Percentiles rank a stretch among this genome's conserved stretches.
phyloP scores from a whole-genome alignment of 2,113 vertebrate species.

The Echinops telfairi region DNA sequence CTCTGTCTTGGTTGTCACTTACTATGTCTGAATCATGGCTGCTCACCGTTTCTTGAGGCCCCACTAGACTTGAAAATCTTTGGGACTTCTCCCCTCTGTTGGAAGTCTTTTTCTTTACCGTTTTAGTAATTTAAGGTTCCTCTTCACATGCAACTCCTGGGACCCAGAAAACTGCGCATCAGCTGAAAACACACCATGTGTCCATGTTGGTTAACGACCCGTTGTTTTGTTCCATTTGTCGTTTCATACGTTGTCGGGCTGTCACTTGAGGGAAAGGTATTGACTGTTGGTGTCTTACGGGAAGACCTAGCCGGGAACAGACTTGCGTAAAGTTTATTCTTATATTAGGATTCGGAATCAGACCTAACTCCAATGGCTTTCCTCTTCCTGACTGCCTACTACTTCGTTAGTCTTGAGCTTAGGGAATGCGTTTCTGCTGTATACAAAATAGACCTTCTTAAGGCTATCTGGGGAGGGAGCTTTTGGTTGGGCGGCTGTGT shows the following conservation, averaged over 20 bases:
- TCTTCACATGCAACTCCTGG: conserved; percentile 14
- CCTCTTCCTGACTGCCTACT: not conserved
- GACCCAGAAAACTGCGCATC: not conserved
- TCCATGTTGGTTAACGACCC: not conserved
- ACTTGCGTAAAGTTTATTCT: not conserved
- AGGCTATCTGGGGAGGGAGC: not conserved
- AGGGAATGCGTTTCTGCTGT: not conserved
- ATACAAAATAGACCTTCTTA: not conserved
- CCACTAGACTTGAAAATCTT: not conserved
- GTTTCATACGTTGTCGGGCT: conserved; percentile 15
- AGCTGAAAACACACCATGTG: not conserved
- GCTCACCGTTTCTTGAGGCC: not conserved
- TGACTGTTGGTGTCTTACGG: not conserved
- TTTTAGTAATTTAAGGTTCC: not conserved
- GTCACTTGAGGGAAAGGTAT: conserved; percentile 11
- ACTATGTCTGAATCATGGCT: not conserved
- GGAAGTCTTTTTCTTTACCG: conserved; percentile 14
- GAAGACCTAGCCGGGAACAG: not conserved
- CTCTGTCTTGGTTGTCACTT: not conserved
- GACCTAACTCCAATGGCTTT: not conserved
- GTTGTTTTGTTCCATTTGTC: conserved; percentile 36
- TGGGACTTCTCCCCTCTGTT: not conserved
- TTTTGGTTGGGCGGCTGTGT: not conserved
- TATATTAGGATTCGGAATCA: not conserved
- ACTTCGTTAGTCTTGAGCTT: not conserved